Percentiles rank a stretch among this genome's conserved stretches.
phyloP scores from a whole-genome alignment of 2,797 vertebrate species.

The Fistularia tabacaria region DNA sequence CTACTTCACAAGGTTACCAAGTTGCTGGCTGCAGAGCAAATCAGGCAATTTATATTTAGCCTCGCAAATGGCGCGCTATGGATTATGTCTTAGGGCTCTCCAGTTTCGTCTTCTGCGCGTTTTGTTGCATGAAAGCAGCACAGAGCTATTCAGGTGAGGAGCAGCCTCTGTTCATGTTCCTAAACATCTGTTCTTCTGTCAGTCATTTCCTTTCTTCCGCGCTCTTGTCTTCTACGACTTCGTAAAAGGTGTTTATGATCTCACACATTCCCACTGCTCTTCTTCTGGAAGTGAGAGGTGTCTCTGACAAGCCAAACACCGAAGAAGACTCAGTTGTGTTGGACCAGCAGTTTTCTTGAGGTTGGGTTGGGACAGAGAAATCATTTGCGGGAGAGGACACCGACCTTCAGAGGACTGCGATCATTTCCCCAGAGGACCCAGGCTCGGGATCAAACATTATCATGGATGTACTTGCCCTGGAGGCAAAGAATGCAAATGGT shows the following conservation, averaged over 20 bases:
- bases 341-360: constrained; percentile 31
- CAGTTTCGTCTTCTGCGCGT: constrained; percentile 76
- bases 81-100: constrained; percentile 79
- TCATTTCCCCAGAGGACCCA: constrained; percentile 25
- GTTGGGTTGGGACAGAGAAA: constrained; percentile 8
- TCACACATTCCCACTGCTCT: constrained; percentile 26
- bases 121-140: constrained; percentile 46
- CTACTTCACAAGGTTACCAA: constrained; percentile 70
- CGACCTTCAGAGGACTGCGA: constrained; percentile 22
- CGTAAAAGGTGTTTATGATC: constrained; percentile 27
- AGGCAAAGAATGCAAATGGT: constrained; percentile 69
- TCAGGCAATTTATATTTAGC: constrained; percentile 80
- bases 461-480: constrained; percentile 78
- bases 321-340: constrained; percentile 33
- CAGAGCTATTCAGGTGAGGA: constrained; percentile 62
- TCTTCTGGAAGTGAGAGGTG: constrained; percentile 36
- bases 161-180: constrained; percentile 45
- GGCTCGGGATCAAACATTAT: constrained; percentile 41
- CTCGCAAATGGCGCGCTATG: constrained; percentile 69
- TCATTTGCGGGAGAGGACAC: constrained; percentile 21
- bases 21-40: constrained; percentile 60
- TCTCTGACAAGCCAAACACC: constrained; percentile 44
- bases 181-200: constrained; percentile 9
- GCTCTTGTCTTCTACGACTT: constrained; percentile 1
- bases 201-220: constrained; percentile 5